Evolutionary conservation across 2,888 invertebrate species (phyloP).

Genomic region (Conus canariensis): DNA sequence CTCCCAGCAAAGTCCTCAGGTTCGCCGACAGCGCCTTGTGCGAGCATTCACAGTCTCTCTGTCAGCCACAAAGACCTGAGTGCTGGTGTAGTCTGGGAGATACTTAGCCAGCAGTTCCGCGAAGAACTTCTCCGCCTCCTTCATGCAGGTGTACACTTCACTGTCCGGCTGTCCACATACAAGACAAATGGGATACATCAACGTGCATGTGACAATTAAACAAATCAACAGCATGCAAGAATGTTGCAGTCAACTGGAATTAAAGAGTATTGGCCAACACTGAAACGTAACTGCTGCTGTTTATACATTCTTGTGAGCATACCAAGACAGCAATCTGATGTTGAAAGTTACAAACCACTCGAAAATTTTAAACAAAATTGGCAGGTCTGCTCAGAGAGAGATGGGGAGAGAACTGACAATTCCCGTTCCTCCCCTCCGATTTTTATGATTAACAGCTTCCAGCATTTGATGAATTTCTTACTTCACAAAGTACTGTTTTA

Average conservation of each 20-base stretch:
- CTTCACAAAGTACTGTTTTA: too few species aligned
- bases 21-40: constrained; percentile 46
- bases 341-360: too few species aligned
- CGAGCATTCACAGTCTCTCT: constrained; percentile 42
- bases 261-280: not conserved
- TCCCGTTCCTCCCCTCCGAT: too few species aligned
- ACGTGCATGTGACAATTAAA: not conserved
- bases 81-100: constrained; percentile 66
- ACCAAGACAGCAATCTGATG: too few species aligned
- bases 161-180: constrained; percentile 62
- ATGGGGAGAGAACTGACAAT: too few species aligned
- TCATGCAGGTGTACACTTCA: constrained; percentile 68
- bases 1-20: constrained; percentile 24
- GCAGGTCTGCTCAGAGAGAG: too few species aligned
- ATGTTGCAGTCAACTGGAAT: not conserved
- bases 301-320: too few species aligned
- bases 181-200: not conserved
- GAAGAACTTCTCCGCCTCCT: constrained; percentile 67
- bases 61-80: constrained; percentile 47
- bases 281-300: not conserved
- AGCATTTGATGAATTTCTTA: too few species aligned
- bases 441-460: too few species aligned
- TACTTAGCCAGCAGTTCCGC: constrained; percentile 62
- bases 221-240: constrained; percentile 1
- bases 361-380: too few species aligned